A percentile compares a stretch with the other conserved stretches of the same genome.
Evolutionary conservation across 2,797 vertebrate genomes (phyloP).

Genomic region (Dallia pectoralis): DNA sequence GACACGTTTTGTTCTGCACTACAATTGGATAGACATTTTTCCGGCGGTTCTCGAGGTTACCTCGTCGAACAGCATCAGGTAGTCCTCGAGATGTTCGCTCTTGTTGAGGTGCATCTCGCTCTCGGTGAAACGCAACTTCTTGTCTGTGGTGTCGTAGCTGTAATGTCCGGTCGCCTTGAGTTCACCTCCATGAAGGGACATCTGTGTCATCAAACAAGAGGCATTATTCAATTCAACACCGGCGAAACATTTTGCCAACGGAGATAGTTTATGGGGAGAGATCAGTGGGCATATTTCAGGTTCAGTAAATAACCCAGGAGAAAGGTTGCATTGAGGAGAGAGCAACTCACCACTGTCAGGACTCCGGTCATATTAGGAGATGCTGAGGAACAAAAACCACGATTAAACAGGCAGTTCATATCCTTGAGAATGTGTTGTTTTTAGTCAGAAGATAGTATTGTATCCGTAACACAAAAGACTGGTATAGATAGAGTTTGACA

Average conservation of each 20-base stretch:
- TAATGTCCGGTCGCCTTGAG: conserved; percentile 53
- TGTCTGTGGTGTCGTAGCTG: conserved; percentile 67
- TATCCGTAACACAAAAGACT: not conserved
- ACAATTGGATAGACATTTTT: not conserved
- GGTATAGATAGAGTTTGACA: not conserved
- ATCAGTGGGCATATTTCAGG: not conserved
- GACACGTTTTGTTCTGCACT: not conserved
- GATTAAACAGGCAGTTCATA: not conserved
- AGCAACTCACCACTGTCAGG: conserved; percentile 58
- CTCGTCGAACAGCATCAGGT: conserved; percentile 74
- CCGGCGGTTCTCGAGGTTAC: conserved; percentile 45
- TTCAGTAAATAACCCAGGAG: not conserved
- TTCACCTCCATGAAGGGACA: conserved; percentile 51
- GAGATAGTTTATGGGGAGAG: conserved; percentile 7
- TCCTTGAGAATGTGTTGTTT: not conserved
- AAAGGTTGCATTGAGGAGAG: not conserved
- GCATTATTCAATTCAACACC: not conserved
- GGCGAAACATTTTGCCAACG: not conserved
- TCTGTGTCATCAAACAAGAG: conserved; percentile 34
- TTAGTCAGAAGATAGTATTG: not conserved
- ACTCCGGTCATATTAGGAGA: conserved; percentile 66
- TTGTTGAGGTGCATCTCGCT: conserved; percentile 60
- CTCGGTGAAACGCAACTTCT: conserved; percentile 70
- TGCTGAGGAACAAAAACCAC: conserved; percentile 55
- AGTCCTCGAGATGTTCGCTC: conserved; percentile 65